Evolutionary conservation across 2,888 invertebrate genomes (phyloP).

Genomic region (Gandaritis pyraliata): DNA sequence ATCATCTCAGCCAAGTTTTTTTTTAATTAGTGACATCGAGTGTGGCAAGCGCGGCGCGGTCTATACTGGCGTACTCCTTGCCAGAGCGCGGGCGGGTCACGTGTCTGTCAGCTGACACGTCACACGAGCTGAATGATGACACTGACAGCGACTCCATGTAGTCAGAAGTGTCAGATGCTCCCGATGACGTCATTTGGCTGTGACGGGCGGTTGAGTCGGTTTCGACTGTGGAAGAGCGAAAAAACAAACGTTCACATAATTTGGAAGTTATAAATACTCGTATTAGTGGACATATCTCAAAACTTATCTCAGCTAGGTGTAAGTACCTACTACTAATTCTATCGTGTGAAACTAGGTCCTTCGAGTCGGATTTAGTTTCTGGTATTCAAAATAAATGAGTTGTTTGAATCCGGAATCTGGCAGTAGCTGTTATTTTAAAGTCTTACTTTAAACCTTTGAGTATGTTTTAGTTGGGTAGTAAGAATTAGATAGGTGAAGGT

Average conservation of each 20-base stretch:
- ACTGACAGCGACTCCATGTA: slow-evolving; percentile 89
- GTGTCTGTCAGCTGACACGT: slow-evolving; percentile 82
- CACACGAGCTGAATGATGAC: slow-evolving; percentile 88
- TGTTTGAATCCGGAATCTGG: too few relatives aligned
- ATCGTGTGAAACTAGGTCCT: too few relatives aligned
- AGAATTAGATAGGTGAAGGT: too few relatives aligned
- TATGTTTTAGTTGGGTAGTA: too few relatives aligned
- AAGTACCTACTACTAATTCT: too few relatives aligned
- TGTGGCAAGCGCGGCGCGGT: slow-evolving; percentile 60
- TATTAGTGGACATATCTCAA: too few relatives aligned
- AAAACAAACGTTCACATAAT: not conserved
- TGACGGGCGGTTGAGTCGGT: slow-evolving; percentile 77
- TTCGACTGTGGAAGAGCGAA: slow-evolving; percentile 62
- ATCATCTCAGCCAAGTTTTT: slow-evolving; percentile 1
- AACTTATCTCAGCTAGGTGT: too few relatives aligned
- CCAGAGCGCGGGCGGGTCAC: slow-evolving; percentile 74
- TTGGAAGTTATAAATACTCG: not conserved
- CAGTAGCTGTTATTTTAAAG: too few relatives aligned
- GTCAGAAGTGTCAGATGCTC: slow-evolving; percentile 90
- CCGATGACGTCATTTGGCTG: slow-evolving; percentile 87
- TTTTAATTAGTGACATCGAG: slow-evolving; percentile 27
- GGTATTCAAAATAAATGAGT: too few relatives aligned
- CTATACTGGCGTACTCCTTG: slow-evolving; percentile 75
- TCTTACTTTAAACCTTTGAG: too few relatives aligned
- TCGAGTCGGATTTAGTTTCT: too few relatives aligned